A percentile compares a stretch with the other conserved stretches of the same genome.
Evolutionary conservation across 2,797 vertebrate genomes (phyloP).

Genomic region (Hippoglossus hippoglossus): DNA sequence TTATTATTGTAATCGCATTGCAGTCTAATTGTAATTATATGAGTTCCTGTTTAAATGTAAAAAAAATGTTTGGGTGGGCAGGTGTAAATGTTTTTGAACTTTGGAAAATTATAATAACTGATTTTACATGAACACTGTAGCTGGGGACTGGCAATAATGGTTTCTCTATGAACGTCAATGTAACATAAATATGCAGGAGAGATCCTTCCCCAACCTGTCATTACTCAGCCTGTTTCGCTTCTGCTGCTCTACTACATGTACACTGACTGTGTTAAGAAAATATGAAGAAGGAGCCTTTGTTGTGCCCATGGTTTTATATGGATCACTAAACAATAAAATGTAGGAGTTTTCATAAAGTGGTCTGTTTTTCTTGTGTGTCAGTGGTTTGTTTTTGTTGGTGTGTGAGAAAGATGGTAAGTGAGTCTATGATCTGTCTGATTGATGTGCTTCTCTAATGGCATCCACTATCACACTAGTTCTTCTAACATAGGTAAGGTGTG

Average conservation of each 20-base stretch:
- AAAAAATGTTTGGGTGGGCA: neutral
- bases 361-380: neutral
- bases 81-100: too few relatives aligned
- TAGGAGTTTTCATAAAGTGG: neutral
- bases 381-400: neutral
- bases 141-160: neutral
- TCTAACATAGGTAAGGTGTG: too few relatives aligned
- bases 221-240: neutral
- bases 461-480: too few relatives aligned
- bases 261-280: conserved; percentile 10
- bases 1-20: neutral
- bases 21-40: neutral
- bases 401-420: neutral
- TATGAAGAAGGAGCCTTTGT: conserved; percentile 1
- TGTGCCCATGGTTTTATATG: conserved; percentile 21
- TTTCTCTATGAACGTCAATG: neutral
- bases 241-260: neutral
- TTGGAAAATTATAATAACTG: too few relatives aligned
- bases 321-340: conserved; percentile 17
- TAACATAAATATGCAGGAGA: neutral
- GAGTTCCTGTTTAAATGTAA: neutral
- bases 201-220: neutral
- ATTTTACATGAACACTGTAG: neutral
- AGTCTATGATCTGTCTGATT: too few relatives aligned
- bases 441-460: too few relatives aligned